Evolutionary conservation across 2,113 vertebrate species (phyloP).

Genomic region (Okapia johnstoni): DNA sequence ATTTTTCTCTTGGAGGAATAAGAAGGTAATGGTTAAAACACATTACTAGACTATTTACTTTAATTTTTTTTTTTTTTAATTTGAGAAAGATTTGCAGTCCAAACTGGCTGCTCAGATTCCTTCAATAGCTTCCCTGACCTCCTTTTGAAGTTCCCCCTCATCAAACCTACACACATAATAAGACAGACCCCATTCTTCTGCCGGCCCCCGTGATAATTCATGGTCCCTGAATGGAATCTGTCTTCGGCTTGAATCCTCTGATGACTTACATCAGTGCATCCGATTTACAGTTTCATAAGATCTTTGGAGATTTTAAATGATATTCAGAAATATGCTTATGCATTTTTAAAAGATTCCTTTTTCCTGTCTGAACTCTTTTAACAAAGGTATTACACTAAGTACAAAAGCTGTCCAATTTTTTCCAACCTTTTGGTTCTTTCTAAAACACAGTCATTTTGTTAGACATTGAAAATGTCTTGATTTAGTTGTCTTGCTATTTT

Average conservation of each 20-base stretch:
- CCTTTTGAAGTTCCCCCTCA: conserved; percentile 6
- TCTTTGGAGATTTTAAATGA: conserved; percentile 74
- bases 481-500: conserved; percentile 99
- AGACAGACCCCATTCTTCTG: background rate
- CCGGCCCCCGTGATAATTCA: background rate
- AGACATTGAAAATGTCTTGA: conserved; percentile 99
- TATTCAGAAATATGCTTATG: conserved; percentile 79
- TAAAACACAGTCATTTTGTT: conserved; percentile 98
- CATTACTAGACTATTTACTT: background rate
- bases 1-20: background rate
- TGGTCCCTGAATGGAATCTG: conserved; percentile 17
- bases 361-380: conserved; percentile 83
- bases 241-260: conserved; percentile 39
- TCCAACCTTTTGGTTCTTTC: conserved; percentile 89
- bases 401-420: conserved; percentile 85
- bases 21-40: background rate
- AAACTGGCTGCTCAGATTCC: conserved; percentile 24
- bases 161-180: conserved; percentile 25
- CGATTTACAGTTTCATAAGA: conserved; percentile 68
- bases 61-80: background rate
- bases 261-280: background rate
- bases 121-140: background rate
- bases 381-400: conserved; percentile 83
- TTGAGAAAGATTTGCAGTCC: background rate
- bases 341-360: conserved; percentile 71